phyloP scores from a whole-genome alignment of 2,797 vertebrate species.

The Poeciliopsis paucimaculata region DNA sequence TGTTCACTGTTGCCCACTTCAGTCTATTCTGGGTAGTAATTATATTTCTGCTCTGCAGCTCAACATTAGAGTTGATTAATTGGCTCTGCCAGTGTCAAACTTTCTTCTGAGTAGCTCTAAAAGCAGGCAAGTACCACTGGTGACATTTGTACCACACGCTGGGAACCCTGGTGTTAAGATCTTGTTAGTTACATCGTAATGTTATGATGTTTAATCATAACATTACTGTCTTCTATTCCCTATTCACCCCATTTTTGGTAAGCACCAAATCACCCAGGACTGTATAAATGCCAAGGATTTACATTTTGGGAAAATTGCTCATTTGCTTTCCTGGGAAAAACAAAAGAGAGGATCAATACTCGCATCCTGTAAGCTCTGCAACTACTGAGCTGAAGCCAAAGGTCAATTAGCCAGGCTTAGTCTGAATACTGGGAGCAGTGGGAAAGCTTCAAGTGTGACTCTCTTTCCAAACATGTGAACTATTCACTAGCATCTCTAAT shows the following conservation, averaged over 20 bases:
- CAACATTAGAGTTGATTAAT: neutral
- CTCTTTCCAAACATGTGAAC: conserved; percentile 20
- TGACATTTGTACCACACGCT: neutral
- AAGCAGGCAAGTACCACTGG: neutral
- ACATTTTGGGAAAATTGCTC: neutral
- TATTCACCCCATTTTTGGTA: neutral
- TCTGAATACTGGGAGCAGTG: conserved; percentile 14
- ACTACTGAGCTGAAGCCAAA: conserved; percentile 25
- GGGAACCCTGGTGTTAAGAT: neutral
- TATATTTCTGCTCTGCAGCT: neutral
- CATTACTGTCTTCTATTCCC: neutral
- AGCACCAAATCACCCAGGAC: neutral
- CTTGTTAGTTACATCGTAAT: neutral
- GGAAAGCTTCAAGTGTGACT: neutral
- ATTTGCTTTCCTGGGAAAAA: conserved; percentile 19
- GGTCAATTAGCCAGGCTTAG: conserved; percentile 30
- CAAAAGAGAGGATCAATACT: conserved; percentile 19
- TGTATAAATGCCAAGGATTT: conserved; percentile 7
- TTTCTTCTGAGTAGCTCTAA: neutral
- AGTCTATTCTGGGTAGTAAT: neutral
- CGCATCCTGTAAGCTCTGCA: conserved; percentile 20
- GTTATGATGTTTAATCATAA: conserved; percentile 5
- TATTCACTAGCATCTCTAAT: conserved; percentile 5
- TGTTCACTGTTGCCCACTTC: neutral
- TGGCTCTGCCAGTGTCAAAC: neutral